Percentiles rank a stretch among this genome's conserved stretches.
Conservation (phyloP, 2,888 invertebrate genomes). For the Tetramorium bicarinatum region DNA sequence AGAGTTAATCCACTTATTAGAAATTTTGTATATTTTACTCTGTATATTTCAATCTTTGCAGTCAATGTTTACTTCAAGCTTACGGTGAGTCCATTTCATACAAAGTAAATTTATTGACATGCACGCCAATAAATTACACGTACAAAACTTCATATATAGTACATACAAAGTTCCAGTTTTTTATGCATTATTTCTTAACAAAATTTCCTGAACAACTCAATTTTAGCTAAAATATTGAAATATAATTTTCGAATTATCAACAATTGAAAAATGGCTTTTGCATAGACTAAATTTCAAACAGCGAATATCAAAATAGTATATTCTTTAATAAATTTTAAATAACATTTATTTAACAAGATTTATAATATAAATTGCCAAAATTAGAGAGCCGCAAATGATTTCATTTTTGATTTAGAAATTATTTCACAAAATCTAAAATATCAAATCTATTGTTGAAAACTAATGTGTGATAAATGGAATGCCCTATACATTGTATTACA, state of each 20-base stretch:
- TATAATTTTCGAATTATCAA: neutral
- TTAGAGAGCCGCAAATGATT: neutral
- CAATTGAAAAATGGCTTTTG: neutral
- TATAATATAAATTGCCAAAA: neutral
- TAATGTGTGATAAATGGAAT: neutral
- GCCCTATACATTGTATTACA: neutral
- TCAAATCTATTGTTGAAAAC: neutral
- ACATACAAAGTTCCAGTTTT: neutral
- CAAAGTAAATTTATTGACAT: constrained; percentile 25
- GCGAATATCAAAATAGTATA: neutral
- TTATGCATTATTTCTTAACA: neutral
- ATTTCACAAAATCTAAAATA: neutral
- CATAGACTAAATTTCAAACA: neutral
- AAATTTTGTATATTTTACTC: neutral
- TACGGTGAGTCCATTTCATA: neutral
- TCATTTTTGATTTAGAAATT: neutral
- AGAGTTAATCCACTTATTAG: neutral
- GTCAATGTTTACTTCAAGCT: neutral
- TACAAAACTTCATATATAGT: neutral
- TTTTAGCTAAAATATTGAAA: neutral
- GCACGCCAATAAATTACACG: constrained; percentile 9
- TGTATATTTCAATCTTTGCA: constrained; percentile 10
- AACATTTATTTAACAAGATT: constrained; percentile 1
- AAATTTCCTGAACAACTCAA: neutral
- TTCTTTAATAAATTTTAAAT: neutral